Evolutionary conservation across 2,797 vertebrate species (phyloP).

Genomic region (Decapterus maruadsi): DNA sequence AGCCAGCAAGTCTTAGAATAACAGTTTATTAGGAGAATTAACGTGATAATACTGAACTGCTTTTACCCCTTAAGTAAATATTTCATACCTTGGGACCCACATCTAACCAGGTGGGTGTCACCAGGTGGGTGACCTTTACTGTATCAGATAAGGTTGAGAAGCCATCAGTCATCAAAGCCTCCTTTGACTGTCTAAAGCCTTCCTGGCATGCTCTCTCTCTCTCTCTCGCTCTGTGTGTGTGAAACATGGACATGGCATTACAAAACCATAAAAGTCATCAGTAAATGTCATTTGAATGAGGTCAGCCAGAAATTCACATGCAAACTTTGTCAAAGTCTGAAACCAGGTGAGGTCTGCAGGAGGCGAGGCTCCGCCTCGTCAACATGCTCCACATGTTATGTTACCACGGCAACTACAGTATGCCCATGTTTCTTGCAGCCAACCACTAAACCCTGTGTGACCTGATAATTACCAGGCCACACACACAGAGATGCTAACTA

Average conservation of each 20-base stretch:
- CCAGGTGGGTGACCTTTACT: conserved; percentile 44
- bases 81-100: background rate
- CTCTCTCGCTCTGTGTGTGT: background rate
- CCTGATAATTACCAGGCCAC: conserved; percentile 57
- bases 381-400: conserved; percentile 66
- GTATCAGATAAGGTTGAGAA: conserved; percentile 48
- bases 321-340: conserved; percentile 46
- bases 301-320: conserved; percentile 30
- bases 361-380: conserved; percentile 41
- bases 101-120: background rate
- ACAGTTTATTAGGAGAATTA: background rate
- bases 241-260: conserved; percentile 11
- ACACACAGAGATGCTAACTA: conserved; percentile 18
- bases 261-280: conserved; percentile 44
- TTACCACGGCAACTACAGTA: conserved; percentile 64
- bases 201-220: conserved; percentile 6
- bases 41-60: background rate
- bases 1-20: too few species aligned
- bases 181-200: conserved; percentile 17
- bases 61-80: background rate
- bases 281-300: conserved; percentile 43
- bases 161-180: conserved; percentile 27
- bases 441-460: conserved; percentile 67
- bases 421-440: conserved; percentile 43
- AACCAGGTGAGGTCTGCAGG: conserved; percentile 58